Base-by-base conservation (phyloP, 2,113 vertebrate genomes). In the Entosphenus tridentatus region DNA sequence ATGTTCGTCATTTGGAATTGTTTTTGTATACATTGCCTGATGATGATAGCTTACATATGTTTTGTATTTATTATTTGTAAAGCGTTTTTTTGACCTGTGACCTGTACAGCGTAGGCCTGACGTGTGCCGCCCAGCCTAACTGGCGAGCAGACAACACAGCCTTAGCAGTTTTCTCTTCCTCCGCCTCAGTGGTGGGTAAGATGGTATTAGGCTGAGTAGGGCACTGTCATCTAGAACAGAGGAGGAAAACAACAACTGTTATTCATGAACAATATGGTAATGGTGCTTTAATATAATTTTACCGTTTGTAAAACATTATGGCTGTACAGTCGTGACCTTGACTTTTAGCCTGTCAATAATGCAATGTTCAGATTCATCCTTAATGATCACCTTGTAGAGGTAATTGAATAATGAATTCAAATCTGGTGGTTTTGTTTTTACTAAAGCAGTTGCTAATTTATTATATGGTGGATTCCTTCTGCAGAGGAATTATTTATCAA, bases 111-210 rank as follows among this genome's bases (percentile, higher is more conserved):
- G 39, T 39, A 39, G 39, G 39, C 39, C 39, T 39, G 39, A 39
- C 6, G 39, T 39, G 39, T 39, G 39, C 39, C 39, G 39, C 39
- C 39, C 39, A 39, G 39, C 80, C 83, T 88, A 96, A 80, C 88
- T 95, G 74, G 88, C 90, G 75, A 96, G 83, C 72, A 96, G 84
- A 79, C 88, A 96, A 80, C 89, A 96, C 68, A 96, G 83, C 77
- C 90, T 89, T 77, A 95, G 92, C 82, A 96, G 95, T 75, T 88
- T 82, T 81, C 88, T 82, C 84, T 96, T 96, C 78, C 85, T 83
- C 83, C 88, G 86, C 83, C 84, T 84, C 76, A 92, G 85, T 77
- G 95, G 77, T n/a, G 89, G 91, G 75, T 88, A 39, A 39, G 39
- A 93, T 2, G 91, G 85, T 79, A 88, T 87, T 81, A 96, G 81